Conservation (phyloP, 2,113 vertebrate genomes). For the Dermatemys mawii region DNA sequence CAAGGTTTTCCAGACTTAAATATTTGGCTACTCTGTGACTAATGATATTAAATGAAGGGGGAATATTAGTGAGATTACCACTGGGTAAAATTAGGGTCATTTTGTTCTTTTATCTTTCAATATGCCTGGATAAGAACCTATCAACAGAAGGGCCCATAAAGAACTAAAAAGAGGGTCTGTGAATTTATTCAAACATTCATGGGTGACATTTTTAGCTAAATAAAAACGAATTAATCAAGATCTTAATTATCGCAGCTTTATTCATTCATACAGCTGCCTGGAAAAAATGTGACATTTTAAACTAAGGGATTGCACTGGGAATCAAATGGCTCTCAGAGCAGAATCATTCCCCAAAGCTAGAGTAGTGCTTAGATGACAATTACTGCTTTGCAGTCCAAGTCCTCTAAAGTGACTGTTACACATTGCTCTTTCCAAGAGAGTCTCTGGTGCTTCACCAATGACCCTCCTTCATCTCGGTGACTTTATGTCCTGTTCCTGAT, state of each 20-base stretch:
- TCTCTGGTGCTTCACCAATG: background rate
- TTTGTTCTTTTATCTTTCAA: background rate
- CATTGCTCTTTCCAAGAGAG: background rate
- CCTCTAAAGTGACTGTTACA: background rate
- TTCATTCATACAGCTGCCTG: background rate
- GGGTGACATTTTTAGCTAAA: conserved; percentile 7
- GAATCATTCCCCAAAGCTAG: background rate
- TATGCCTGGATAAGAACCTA: background rate
- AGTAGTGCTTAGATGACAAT: background rate
- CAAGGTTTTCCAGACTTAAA: background rate
- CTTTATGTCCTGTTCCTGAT: background rate
- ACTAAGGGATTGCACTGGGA: background rate
- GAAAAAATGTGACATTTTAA: background rate
- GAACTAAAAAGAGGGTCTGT: background rate
- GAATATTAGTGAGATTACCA: background rate
- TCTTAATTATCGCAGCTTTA: conserved; percentile 25
- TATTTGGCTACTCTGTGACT: background rate
- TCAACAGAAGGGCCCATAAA: background rate
- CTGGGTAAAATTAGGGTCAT: background rate
- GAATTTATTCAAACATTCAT: background rate
- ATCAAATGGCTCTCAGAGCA: background rate
- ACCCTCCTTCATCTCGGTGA: background rate
- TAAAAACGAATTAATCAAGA: conserved; percentile 10
- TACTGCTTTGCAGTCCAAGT: background rate
- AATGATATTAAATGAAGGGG: background rate